A percentile compares a stretch with the other conserved stretches of the same genome.
phyloP scores from a whole-genome alignment of 2,113 vertebrate genomes.

The Eptesicus fuscus region DNA sequence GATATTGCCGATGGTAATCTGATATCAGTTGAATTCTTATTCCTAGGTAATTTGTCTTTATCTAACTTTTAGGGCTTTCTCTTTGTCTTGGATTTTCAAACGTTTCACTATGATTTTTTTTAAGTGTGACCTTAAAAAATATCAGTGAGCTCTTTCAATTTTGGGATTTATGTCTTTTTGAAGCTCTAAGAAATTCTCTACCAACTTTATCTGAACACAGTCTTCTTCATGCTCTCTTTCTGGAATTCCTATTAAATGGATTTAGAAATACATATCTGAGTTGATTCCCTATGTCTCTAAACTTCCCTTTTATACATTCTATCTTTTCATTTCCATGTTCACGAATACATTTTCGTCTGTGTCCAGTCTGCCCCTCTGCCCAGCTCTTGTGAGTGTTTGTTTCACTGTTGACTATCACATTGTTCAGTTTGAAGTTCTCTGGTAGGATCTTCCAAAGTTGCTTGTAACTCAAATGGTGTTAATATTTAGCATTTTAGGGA shows the following conservation, averaged over 20 bases:
- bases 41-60: background rate
- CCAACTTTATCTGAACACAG: background rate
- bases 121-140: background rate
- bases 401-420: background rate
- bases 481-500: background rate
- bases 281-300: background rate
- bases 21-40: background rate
- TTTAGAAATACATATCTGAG: background rate
- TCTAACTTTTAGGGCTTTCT: background rate
- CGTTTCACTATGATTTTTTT: background rate
- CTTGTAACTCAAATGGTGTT: background rate
- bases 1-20: background rate
- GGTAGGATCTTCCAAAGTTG: background rate
- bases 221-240: background rate
- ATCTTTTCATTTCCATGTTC: background rate
- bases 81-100: slow-evolving; percentile 4
- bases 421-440: background rate
- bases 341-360: background rate
- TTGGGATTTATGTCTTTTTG: background rate
- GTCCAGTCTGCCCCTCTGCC: background rate
- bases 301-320: background rate
- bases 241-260: background rate
- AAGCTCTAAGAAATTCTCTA: background rate
- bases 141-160: background rate
- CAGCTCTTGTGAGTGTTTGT: background rate